phyloP scores from a whole-genome alignment of 2,113 vertebrate species.

The Piaya cayana region DNA sequence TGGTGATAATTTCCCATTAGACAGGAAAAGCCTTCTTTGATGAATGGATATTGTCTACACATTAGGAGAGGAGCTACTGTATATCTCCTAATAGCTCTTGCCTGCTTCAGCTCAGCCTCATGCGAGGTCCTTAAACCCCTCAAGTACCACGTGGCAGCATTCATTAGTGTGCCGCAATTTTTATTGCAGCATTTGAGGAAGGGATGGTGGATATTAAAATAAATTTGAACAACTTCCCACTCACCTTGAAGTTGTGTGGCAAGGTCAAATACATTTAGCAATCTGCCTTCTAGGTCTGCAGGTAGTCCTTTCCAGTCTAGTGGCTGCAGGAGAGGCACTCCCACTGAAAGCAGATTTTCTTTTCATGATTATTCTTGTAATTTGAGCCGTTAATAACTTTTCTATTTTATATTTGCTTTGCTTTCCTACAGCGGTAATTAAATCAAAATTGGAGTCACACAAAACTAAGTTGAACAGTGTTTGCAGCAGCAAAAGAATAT shows the following conservation, averaged over 20 bases:
- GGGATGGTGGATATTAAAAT: not conserved
- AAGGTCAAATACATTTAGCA: not conserved
- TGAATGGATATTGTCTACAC: constrained; percentile 50
- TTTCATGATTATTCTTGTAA: not conserved
- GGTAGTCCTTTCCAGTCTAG: not conserved
- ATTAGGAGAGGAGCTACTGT: constrained; percentile 45
- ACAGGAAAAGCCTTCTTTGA: constrained; percentile 51
- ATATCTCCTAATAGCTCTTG: constrained; percentile 36
- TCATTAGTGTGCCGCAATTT: not conserved
- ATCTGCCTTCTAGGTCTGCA: not conserved
- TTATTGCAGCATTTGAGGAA: not conserved
- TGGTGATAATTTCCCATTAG: constrained; percentile 58
- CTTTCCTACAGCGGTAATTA: not conserved
- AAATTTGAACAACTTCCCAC: not conserved
- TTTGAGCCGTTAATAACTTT: constrained; percentile 1
- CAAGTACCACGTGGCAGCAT: not conserved
- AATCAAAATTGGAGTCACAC: not conserved
- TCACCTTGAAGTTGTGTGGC: constrained; percentile 29
- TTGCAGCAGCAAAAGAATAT: not conserved
- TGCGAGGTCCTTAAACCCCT: not conserved
- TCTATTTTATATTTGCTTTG: not conserved
- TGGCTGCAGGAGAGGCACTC: not conserved
- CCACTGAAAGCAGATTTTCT: not conserved
- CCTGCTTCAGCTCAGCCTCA: not conserved
- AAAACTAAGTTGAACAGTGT: not conserved